These are phyloP conservation scores for Astyanax mexicanus DNA, from an alignment of 2,797 vertebrate species.

Conservation along the genomic window DNA sequence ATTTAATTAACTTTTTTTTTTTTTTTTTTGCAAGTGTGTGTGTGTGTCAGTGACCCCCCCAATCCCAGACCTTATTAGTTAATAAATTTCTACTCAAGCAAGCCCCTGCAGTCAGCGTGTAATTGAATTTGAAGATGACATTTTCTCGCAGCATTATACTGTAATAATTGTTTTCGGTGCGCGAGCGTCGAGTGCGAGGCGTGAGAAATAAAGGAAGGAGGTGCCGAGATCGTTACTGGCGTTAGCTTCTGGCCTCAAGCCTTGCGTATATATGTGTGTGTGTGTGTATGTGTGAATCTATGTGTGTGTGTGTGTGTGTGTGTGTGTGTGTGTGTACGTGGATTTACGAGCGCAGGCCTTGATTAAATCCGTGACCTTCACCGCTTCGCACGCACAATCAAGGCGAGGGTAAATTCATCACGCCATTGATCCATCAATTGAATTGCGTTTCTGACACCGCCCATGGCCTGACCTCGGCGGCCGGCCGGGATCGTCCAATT, in stretches of 20 bases:
- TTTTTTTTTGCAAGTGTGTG: background rate
- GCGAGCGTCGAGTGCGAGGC: conserved; percentile 3
- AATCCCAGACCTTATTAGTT: conserved; percentile 44
- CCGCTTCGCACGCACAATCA: conserved; percentile 73
- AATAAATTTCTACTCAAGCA: conserved; percentile 45
- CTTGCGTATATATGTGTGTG: conserved; percentile 2
- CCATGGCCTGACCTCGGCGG: conserved; percentile 67
- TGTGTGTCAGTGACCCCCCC: conserved; percentile 11
- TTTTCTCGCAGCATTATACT: conserved; percentile 15
- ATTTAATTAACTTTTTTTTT: conserved; percentile 31
- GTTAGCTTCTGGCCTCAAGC: background rate
- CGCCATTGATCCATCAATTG: conserved; percentile 63
- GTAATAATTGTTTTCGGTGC: conserved; percentile 16
- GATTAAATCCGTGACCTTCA: conserved; percentile 85
- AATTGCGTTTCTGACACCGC: conserved; percentile 68
- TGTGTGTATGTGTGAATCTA: background rate
- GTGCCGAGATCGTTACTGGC: background rate
- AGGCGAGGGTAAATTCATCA: conserved; percentile 61
- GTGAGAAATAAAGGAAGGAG: background rate
- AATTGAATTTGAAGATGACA: conserved; percentile 44
- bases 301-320: conserved; percentile 3
- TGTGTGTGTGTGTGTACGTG: conserved; percentile 12
- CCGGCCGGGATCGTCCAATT: conserved; percentile 57
- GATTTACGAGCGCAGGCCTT: conserved; percentile 77
- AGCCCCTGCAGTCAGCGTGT: conserved; percentile 30